Evolutionary conservation across 2,888 invertebrate species (phyloP).

Genomic region (Cephus sareptanus): DNA sequence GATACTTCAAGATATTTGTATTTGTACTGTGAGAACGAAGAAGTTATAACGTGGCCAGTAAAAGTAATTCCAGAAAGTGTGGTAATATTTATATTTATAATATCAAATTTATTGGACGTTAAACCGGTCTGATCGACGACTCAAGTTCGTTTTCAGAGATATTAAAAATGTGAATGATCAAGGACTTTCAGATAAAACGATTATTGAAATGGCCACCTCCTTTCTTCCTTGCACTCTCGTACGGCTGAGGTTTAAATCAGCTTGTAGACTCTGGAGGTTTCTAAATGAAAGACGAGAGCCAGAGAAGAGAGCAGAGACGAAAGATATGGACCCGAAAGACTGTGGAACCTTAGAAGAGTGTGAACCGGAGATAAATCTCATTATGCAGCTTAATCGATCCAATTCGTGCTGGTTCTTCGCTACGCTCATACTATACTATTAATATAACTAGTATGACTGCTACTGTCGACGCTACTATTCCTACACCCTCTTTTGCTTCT

Average conservation of each 20-base stretch:
- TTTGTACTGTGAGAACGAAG: not conserved
- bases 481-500: constrained; percentile 8
- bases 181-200: not conserved
- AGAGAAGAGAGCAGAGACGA: constrained; percentile 6
- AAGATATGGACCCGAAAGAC: constrained; percentile 6
- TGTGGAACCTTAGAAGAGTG: not conserved
- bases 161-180: not conserved
- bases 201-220: not conserved
- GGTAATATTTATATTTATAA: not conserved
- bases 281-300: not conserved
- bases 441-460: not conserved
- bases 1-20: not conserved
- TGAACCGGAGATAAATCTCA: not conserved
- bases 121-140: not conserved
- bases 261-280: not conserved
- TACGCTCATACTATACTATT: not conserved
- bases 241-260: not conserved
- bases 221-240: not conserved
- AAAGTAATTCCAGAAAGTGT: not conserved
- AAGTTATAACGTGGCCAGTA: not conserved
- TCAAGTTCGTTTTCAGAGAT: not conserved
- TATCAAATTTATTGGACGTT: not conserved
- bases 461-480: not conserved
- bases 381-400: not conserved
- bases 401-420: not conserved